Base-by-base conservation (phyloP, 2,797 vertebrate species). In the Peromyscus eremicus region DNA sequence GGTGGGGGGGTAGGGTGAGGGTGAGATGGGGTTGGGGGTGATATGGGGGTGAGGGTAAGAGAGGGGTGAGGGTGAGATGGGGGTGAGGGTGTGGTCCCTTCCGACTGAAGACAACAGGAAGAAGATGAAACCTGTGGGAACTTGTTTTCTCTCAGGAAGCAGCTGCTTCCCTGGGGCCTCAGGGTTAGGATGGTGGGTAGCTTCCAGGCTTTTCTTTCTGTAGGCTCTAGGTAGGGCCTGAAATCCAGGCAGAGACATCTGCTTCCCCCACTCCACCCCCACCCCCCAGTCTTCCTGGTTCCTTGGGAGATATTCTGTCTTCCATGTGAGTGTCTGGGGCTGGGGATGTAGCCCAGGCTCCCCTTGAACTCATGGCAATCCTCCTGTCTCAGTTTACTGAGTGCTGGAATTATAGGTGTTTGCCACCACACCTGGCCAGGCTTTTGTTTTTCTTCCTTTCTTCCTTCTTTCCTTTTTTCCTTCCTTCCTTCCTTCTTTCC, bases 81-180 rank as follows among this genome's bases (percentile, higher is more conserved):
- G 5, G 13, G 16, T 46, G 5, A 17, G 2, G 5, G 9, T 10
- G 27, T 17, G 29, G 21, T 43, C 29, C n/a, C 64, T 71, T 37
- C 17, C 52, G 11, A 43, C 43, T 29, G 82, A 76, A 81, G 85
- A 70, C 37, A 87, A 55, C 52, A 32, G 40, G n/a, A 57, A 62
- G 83, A 55, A 88, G 64, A 25, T 52, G 29, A 97, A 88, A 88
- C 90, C 84, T 82, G 55, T 94, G 96, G 95, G 97, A 96, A 94
- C 71, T 73, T 73, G 73, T 90, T 68, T 94, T 60, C 93, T 94
- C 73, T 70, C 55, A 37, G 92, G 94, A 93, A 16, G 60, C 23
- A 29, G 66, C 89, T 76, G 40, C 62, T 91, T 87, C 89, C 89
- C 79, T 8, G 5, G 64, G 83, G 83, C 73, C 80, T 94, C 52